Percentiles rank a stretch among this genome's conserved stretches.
These are phyloP conservation scores for Drosophila mayaguana DNA, from an alignment of 2,888 invertebrate genomes.

Conservation along the genomic window DNA sequence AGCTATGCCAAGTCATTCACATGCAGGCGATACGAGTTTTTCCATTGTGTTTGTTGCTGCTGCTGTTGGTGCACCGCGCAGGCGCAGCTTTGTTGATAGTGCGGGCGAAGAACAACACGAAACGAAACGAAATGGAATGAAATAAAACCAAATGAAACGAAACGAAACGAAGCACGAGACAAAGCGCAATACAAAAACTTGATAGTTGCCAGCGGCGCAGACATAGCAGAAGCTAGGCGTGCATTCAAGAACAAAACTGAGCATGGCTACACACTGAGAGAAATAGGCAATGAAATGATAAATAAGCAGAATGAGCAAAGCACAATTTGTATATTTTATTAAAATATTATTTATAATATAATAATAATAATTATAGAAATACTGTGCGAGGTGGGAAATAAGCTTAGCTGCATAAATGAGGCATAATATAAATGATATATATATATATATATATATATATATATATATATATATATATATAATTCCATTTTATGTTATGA, in stretches of 20 bases:
- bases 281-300: constrained; percentile 6
- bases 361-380: no score
- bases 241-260: constrained; percentile 52
- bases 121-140: constrained; percentile 36
- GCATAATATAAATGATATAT: no score
- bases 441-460: no score
- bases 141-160: constrained; percentile 41
- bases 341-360: no score
- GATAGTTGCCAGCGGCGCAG: constrained; percentile 35
- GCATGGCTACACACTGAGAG: constrained; percentile 21
- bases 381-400: no score
- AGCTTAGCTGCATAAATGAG: no score
- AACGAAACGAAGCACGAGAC: constrained; percentile 28
- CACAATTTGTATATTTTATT: no score
- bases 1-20: constrained; percentile 73
- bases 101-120: constrained; percentile 63
- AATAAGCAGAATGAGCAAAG: no score
- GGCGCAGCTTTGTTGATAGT: constrained; percentile 62
- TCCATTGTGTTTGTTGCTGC: constrained; percentile 39
- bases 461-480: no score
- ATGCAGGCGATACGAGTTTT: constrained; percentile 77
- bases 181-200: constrained; percentile 37
- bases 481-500: no score
- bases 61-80: constrained; percentile 53
- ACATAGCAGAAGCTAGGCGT: constrained; percentile 36